These are phyloP conservation scores for Elegia similella DNA, from an alignment of 2,888 invertebrate species.

Conservation along the genomic window DNA sequence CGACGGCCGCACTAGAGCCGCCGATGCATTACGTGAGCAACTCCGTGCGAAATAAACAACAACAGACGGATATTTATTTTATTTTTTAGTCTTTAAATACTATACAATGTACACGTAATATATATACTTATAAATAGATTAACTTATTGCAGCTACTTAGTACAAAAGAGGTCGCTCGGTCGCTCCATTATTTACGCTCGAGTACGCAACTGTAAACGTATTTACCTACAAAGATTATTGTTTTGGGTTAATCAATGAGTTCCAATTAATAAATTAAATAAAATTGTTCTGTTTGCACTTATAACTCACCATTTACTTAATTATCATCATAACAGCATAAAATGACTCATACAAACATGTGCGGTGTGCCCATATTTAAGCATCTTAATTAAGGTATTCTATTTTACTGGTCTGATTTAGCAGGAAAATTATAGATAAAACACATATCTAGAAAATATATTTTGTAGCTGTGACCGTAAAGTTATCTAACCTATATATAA, in stretches of 20 bases:
- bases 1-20: slow-evolving; percentile 26
- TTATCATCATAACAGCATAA: neutral
- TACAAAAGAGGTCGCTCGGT: neutral
- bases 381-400: neutral
- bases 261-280: neutral
- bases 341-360: neutral
- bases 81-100: neutral
- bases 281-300: neutral
- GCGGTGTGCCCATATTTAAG: neutral
- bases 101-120: neutral
- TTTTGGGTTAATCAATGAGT: slow-evolving; percentile 1
- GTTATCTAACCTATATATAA: slow-evolving; percentile 1
- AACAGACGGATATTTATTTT: slow-evolving; percentile 23
- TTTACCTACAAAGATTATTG: neutral
- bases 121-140: neutral
- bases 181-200: neutral
- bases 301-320: neutral
- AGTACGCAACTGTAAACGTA: neutral
- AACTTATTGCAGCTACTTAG: neutral
- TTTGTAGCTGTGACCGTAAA: neutral
- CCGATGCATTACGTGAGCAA: slow-evolving; percentile 42
- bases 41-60: slow-evolving; percentile 35
- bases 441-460: neutral
- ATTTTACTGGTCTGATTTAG: neutral
- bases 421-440: neutral